Base-by-base conservation (phyloP, 2,797 vertebrate species). In the Oreonectes daqikongensis region DNA sequence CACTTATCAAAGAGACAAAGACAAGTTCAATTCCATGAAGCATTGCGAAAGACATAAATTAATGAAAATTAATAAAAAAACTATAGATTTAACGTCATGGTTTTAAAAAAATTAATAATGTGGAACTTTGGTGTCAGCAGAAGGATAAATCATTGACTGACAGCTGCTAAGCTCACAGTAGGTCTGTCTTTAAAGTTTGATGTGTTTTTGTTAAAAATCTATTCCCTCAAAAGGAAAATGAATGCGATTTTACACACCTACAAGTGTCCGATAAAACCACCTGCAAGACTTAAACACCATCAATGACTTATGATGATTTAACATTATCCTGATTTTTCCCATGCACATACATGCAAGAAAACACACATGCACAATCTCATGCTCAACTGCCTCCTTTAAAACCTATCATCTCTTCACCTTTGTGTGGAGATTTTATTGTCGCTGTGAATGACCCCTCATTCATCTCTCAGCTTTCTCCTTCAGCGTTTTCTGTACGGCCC, bases 361-460 rank as follows among this genome's bases (percentile, higher is more conserved):
- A 44, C 48, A 48, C 26, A 67, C 11, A 32, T 32, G 15, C 46
- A 18, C 46, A 18, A 22, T 38, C 35, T 66, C 18, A 44, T 52
- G 55, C 72, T 66, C 64, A 4, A 53, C 69, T 35, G 10, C 63
- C 63, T 48, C 8, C 50, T 50, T 57, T 72, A 68, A 79, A 64
- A 65, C 42, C 40, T 35, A 74, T 82, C 72, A 73, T 78, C 73
- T 64, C 64, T 72, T 80, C 3, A 17, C 61, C 60, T 64, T 44
- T 32, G 46, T 78, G n/a, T 42, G 53, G 50, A 52, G 24, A 64
- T 55, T 72, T 80, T 74, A 48, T 79, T 78, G 61, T 81, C 44
- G 24, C n/a, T 48, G 64, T 55, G 32, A 81, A 82, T 75, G 77
- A 26, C 59, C 79, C 53, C 22, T 24, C 65, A 55, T 70, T 77